phyloP scores from a whole-genome alignment of 2,888 invertebrate genomes.

The Spisula subtruncata region DNA sequence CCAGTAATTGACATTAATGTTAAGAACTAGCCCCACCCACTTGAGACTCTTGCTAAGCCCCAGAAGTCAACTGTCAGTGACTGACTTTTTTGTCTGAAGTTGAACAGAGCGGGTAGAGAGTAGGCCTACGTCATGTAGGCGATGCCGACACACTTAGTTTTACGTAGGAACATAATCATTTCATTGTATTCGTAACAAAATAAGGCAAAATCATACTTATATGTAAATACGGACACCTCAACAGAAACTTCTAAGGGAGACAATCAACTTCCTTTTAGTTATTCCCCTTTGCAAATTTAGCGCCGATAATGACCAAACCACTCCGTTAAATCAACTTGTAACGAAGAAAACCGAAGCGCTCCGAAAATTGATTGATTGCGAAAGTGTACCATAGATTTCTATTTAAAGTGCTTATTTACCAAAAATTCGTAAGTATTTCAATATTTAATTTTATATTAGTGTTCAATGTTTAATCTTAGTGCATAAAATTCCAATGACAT shows the following conservation, averaged over 20 bases:
- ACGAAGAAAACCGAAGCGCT: not conserved
- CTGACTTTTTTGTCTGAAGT: not conserved
- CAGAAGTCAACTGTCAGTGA: not conserved
- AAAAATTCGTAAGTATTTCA: not conserved
- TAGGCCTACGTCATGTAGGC: not conserved
- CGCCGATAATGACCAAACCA: too few relatives aligned
- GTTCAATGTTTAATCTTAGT: not conserved
- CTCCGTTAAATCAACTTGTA: not conserved
- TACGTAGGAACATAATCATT: not conserved
- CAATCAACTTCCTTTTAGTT: not conserved
- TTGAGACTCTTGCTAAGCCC: too few relatives aligned
- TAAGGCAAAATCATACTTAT: not conserved
- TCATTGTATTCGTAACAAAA: not conserved
- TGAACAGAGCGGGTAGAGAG: not conserved
- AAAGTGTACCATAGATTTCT: not conserved
- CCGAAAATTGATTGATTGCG: conserved; percentile 19
- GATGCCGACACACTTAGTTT: not conserved
- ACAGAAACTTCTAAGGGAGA: conserved; percentile 7
- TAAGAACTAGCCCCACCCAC: not conserved
- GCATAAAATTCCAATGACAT: not conserved
- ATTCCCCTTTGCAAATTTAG: too few relatives aligned
- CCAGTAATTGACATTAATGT: not conserved
- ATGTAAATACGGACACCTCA: not conserved
- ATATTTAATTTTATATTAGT: not conserved
- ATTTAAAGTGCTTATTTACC: not conserved